phyloP scores from a whole-genome alignment of 2,888 invertebrate species.

The Cyclophora albipunctata region DNA sequence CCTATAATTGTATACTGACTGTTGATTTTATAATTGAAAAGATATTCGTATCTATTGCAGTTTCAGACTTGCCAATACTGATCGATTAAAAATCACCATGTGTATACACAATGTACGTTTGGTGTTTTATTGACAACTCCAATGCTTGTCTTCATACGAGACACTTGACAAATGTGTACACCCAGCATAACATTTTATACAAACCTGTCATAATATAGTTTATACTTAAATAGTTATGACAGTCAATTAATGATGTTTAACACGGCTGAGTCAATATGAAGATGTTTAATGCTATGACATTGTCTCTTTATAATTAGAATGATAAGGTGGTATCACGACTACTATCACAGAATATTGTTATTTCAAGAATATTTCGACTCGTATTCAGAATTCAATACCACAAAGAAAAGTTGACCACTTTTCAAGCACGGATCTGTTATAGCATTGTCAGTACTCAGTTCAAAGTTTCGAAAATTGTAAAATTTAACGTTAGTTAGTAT shows the following conservation, averaged over 20 bases:
- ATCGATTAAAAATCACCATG: too few species aligned
- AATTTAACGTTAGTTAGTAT: constrained; percentile 7
- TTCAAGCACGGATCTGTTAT: constrained; percentile 1
- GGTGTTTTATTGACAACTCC: too few species aligned
- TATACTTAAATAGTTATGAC: not conserved
- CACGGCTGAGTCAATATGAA: constrained; percentile 7
- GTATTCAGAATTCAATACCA: constrained; percentile 37
- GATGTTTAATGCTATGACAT: constrained; percentile 11
- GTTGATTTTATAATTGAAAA: too few species aligned
- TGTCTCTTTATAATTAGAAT: constrained; percentile 35
- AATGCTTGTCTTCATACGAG: too few species aligned
- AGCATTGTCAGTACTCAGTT: constrained; percentile 5
- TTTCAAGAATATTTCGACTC: constrained; percentile 51
- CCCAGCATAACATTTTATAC: too few species aligned
- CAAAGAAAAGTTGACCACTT: constrained; percentile 27
- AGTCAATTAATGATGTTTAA: constrained; percentile 4
- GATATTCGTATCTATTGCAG: too few species aligned
- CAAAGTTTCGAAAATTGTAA: constrained; percentile 30
- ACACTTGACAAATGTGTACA: too few species aligned
- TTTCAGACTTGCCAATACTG: too few species aligned
- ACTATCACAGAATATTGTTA: constrained; percentile 74
- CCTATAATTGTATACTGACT: too few species aligned
- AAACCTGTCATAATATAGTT: too few species aligned
- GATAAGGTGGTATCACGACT: constrained; percentile 70
- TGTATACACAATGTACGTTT: too few species aligned